phyloP scores from a whole-genome alignment of 2,113 vertebrate genomes.

The Himantopus leucocephalus region DNA sequence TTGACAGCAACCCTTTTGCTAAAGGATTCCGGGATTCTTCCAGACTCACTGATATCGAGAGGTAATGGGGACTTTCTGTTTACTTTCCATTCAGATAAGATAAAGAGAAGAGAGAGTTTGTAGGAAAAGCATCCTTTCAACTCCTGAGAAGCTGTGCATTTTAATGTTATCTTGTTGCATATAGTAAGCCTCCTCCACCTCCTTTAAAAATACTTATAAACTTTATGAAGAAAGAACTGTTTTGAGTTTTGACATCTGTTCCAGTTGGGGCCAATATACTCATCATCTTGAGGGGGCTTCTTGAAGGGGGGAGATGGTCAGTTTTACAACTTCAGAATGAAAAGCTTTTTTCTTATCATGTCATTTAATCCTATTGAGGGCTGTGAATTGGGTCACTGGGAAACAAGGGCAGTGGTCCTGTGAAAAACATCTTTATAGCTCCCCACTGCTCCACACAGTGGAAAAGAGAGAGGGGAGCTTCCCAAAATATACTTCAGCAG shows the following conservation, averaged over 20 bases:
- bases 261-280: background rate
- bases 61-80: slow-evolving; percentile 89
- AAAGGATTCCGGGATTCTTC: slow-evolving; percentile 99
- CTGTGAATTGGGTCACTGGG: background rate
- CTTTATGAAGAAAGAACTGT: background rate
- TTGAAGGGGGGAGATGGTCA: background rate
- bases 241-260: slow-evolving; percentile 30
- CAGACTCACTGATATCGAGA: slow-evolving; percentile 98
- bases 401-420: background rate
- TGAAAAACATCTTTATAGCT: slow-evolving; percentile 42
- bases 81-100: slow-evolving; percentile 71
- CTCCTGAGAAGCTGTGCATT: slow-evolving; percentile 24
- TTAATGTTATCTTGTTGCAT: slow-evolving; percentile 6
- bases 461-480: slow-evolving; percentile 9
- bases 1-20: slow-evolving; percentile 98
- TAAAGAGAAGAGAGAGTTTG: slow-evolving; percentile 62
- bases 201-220: slow-evolving; percentile 37
- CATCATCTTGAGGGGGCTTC: background rate
- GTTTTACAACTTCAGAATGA: slow-evolving; percentile 32
- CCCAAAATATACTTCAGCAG: slow-evolving; percentile 23
- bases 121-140: slow-evolving; percentile 57
- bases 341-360: slow-evolving; percentile 47
- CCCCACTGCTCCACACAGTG: background rate
- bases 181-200: background rate
- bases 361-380: slow-evolving; percentile 11